Conservation (phyloP, 1,140 invertebrate genomes). For the Lordiphosa stackelbergi region DNA sequence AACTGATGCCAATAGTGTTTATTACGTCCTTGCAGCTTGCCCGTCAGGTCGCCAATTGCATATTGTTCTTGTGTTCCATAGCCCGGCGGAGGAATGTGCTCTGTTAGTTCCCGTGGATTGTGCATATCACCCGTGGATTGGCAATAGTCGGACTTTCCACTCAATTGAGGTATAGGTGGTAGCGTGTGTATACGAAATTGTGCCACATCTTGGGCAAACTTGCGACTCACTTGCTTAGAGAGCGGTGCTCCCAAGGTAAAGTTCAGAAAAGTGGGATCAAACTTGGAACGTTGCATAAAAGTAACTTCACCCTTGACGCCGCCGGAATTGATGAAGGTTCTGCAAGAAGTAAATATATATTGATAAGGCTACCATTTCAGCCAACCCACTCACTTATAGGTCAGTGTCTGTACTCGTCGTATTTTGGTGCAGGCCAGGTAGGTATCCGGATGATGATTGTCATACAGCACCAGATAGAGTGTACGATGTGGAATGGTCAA, state of each 20-base stretch:
- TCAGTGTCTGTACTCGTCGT: slow-evolving; percentile 81
- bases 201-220: slow-evolving; percentile 79
- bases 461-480: slow-evolving; percentile 91
- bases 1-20: slow-evolving; percentile 84
- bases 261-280: slow-evolving; percentile 89
- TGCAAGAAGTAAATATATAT: slow-evolving; percentile 68
- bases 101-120: slow-evolving; percentile 82
- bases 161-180: slow-evolving; percentile 80
- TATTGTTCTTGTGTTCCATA: slow-evolving; percentile 91
- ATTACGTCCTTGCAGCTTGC: slow-evolving; percentile 88
- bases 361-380: not conserved
- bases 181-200: slow-evolving; percentile 82
- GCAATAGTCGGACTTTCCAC: slow-evolving; percentile 79
- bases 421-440: slow-evolving; percentile 92
- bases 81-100: slow-evolving; percentile 82
- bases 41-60: slow-evolving; percentile 91
- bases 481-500: slow-evolving; percentile 84
- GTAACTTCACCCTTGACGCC: slow-evolving; percentile 89
- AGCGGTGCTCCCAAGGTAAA: slow-evolving; percentile 82
- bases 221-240: slow-evolving; percentile 52
- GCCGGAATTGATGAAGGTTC: slow-evolving; percentile 86
- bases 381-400: slow-evolving; percentile 81
- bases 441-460: slow-evolving; percentile 86
- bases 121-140: slow-evolving; percentile 83
- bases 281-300: slow-evolving; percentile 89